Base-by-base conservation (phyloP, 2,113 vertebrate species). In the Menura novaehollandiae region DNA sequence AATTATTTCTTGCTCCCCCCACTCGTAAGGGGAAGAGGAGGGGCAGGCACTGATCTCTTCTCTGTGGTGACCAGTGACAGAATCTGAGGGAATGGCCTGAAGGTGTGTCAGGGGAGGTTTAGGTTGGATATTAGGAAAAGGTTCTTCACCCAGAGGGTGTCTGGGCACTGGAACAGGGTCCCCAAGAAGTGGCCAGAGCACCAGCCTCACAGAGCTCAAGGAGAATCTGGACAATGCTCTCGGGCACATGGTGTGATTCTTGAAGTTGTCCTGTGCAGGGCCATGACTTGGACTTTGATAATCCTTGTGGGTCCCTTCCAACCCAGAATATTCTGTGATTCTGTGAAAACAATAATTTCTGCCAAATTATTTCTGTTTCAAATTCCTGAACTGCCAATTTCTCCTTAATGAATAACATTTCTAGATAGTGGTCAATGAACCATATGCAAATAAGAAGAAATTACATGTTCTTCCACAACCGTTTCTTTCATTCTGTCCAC, bases 321-420 rank as follows among this genome's bases (percentile, higher is more conserved):
- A 47, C 11, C 28, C 39, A 76, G 9, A 23, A 47, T 43, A 62
- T 35, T 76, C 60, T 75, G 20, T 68, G 14, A 47, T 55, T 55
- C 47, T 47, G 15, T 62, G 63, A 86, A 96, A 96, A 62, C 23
- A 90, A 84, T 71, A 30, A 35, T 67, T 91, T 94, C 75, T 74
- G 58, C 10, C 55, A 82, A 88, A 89, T 76, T 76, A 51, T 73
- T 83, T 44, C 46, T 74, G 32, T 80, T 94, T 85, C 46, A 69
- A 80, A 86, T 67, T 85, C 80, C 80, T 58, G 21, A 83, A 69
- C 62, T 74, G 67, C 22, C 82, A 83, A 33, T 94, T 74, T 85
- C 55, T 85, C 37, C 47, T 88, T 77, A 51, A n/a, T 69, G 15
- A 20, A 53, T 75, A 78, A 68, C 15, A 56, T 58, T 69, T 84